Conservation (phyloP, 2,888 invertebrate species). For the Brachylomia viminalis region DNA sequence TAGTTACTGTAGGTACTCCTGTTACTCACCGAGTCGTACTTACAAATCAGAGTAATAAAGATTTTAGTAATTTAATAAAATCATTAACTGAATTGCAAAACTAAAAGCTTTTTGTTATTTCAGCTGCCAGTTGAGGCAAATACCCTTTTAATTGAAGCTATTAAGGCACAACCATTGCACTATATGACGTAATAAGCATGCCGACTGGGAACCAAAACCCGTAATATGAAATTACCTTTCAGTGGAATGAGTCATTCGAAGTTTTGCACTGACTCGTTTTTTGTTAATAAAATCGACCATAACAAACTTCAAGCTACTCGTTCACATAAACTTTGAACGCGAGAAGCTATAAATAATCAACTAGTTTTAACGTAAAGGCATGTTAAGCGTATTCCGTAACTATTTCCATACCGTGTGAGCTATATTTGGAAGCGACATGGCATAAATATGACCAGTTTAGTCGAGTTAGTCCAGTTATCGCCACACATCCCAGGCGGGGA, state of each 20-base stretch:
- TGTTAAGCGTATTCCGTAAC: constrained; percentile 63
- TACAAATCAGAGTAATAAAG: constrained; percentile 30
- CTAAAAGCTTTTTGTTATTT: constrained; percentile 59
- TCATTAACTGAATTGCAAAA: constrained; percentile 45
- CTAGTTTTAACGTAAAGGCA: constrained; percentile 54
- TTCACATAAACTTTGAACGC: constrained; percentile 39
- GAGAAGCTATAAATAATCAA: constrained; percentile 59
- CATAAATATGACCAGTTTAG: constrained; percentile 79
- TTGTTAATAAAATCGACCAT: constrained; percentile 31
- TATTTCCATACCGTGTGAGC: constrained; percentile 68
- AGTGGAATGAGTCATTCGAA: constrained; percentile 46
- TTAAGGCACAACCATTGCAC: constrained; percentile 46
- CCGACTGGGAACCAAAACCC: constrained; percentile 28
- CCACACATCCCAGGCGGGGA: constrained; percentile 77
- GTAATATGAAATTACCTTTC: constrained; percentile 46
- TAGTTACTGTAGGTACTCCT: not conserved
- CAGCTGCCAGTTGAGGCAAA: constrained; percentile 42
- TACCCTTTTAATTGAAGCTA: constrained; percentile 57
- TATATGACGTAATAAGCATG: constrained; percentile 48
- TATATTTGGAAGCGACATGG: constrained; percentile 79
- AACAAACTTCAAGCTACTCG: constrained; percentile 41
- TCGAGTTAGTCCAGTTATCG: constrained; percentile 83
- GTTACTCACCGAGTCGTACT: not conserved
- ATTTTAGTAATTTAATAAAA: constrained; percentile 40
- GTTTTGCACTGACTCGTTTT: constrained; percentile 26